Base-by-base conservation (phyloP, 2,888 invertebrate genomes). In the Hofmannophila pseudospretella region DNA sequence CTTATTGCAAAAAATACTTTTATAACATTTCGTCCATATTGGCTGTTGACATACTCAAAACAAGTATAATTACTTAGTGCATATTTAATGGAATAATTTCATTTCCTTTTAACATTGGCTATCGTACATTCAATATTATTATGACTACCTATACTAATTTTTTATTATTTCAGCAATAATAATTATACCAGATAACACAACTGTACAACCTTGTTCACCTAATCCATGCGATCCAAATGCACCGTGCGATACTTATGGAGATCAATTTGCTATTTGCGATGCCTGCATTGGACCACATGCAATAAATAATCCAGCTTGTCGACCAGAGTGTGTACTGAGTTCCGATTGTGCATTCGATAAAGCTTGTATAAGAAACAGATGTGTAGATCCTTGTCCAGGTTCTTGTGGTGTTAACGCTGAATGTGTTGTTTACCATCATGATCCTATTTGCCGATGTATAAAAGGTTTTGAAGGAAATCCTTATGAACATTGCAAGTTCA, bases 311-410 rank as follows among this genome's bases (percentile, higher is more conserved):
- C 92, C 94, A 14, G 88, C 89, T 20, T 96, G 96, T 53, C 88
- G 93, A 61, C 95, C 95, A 20, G 95, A 96, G 79, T 96, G 96
- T 75, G 78, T 96, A 33, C 89, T 92, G 9, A 93, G 92, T 61
- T 90, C 93, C 1, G 95, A 96, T 58, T 96, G 96, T 82, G 88
- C 92, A 33, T 93, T 93, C 58, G 87, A 94, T 64, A 91, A 88
- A 58, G 93, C 94, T 37, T 96, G 95, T 62, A 77, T 94, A 34
- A 90, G 91, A 45, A 91, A 92, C 53, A 90, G 88, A 63, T 96
- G 96, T 62, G 70, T 90, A 8, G 93, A 95, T 72, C 94, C 94
- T 10, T 95, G 94, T 53, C 91, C 91, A 5, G 94, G 94, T 32
- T 92, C 93, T 2, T 94, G 94, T 62, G 94, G 94, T 30, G 88